A percentile compares a stretch with the other conserved stretches of the same genome.
Conservation (phyloP, 2,113 vertebrate genomes). For the Corythaixoides concolor region DNA sequence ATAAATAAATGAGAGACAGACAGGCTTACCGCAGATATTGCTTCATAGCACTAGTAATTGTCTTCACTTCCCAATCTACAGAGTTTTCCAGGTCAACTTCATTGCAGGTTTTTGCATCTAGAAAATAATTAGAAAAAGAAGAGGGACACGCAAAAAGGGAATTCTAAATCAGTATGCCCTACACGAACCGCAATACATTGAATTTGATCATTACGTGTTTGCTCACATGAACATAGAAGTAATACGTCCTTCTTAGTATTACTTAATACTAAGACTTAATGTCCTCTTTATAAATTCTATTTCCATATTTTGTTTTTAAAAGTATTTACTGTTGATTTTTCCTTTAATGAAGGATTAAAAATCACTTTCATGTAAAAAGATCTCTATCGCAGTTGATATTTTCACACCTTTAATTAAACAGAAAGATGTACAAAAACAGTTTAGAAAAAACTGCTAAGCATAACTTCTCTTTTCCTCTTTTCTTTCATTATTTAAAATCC, state of each 20-base stretch:
- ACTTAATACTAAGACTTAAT: background rate
- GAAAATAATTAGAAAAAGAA: background rate
- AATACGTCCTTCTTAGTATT: background rate
- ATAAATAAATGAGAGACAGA: background rate
- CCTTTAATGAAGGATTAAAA: background rate
- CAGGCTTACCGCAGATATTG: conserved; percentile 88
- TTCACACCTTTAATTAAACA: conserved; percentile 14
- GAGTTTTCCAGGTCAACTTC: conserved; percentile 87
- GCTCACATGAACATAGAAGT: background rate
- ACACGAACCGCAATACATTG: background rate
- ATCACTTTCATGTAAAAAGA: background rate
- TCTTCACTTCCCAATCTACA: conserved; percentile 95
- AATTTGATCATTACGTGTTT: background rate
- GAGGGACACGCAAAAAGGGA: background rate
- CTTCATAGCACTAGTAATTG: conserved; percentile 93
- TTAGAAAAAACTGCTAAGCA: background rate
- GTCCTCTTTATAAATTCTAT: background rate
- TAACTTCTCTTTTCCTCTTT: background rate
- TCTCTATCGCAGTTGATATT: background rate
- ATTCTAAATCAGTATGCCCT: background rate
- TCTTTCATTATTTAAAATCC: background rate
- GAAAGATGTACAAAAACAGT: background rate
- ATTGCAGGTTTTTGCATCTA: conserved; percentile 86
- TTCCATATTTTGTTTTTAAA: background rate
- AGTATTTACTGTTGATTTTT: background rate